Conservation (phyloP, 2,113 vertebrate genomes). For the Cebidichthys violaceus region DNA sequence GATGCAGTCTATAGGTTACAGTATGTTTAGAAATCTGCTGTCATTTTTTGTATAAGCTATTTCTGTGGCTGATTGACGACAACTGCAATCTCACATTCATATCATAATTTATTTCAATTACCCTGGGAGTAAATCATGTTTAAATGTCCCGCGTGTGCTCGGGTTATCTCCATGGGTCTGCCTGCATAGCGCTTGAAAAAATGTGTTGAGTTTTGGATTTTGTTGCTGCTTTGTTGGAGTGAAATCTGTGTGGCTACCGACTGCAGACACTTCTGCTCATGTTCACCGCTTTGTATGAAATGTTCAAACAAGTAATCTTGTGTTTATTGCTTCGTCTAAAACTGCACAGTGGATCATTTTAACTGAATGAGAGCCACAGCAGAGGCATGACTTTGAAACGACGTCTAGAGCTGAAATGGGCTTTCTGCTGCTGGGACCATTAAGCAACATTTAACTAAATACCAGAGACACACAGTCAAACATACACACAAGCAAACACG, state of each 20-base stretch:
- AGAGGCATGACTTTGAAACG: neutral
- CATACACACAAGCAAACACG: neutral
- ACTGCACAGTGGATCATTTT: neutral
- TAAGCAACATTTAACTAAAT: constrained; percentile 39
- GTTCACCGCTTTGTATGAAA: too few relatives aligned
- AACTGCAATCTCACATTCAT: neutral
- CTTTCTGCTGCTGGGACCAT: constrained; percentile 40
- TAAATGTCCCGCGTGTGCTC: neutral
- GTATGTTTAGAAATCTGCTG: neutral
- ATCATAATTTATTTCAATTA: neutral
- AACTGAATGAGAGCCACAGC: neutral
- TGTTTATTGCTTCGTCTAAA: neutral
- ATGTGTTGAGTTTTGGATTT: neutral
- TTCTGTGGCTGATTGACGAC: neutral
- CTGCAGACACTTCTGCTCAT: neutral
- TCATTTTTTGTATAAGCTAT: neutral
- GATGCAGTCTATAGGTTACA: neutral
- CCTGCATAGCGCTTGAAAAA: neutral
- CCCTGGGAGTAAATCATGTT: neutral
- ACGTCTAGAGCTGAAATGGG: neutral
- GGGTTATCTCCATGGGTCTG: neutral
- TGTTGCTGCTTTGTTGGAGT: neutral
- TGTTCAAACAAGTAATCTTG: neutral
- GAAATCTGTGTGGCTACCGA: neutral
- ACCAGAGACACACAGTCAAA: constrained; percentile 14